A percentile compares a stretch with the other conserved stretches of the same genome.
Conservation (phyloP, 2,888 invertebrate genomes). For the Eurois occulta region DNA sequence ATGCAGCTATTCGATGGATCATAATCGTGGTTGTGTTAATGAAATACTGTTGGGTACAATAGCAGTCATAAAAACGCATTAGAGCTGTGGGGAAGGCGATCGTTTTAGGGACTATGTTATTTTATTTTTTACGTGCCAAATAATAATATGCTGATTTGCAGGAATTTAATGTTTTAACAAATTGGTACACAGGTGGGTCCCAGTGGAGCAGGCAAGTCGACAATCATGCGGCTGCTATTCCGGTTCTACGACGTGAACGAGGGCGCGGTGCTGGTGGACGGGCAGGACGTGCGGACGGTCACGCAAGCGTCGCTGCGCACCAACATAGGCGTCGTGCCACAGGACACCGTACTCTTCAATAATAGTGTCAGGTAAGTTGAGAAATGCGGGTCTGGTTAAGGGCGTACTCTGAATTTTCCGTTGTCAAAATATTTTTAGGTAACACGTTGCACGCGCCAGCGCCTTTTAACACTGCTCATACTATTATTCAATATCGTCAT, state of each 20-base stretch:
- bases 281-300: constrained; percentile 96
- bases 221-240: constrained; percentile 98
- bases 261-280: constrained; percentile 96
- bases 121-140: no score
- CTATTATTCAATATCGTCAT: neutral
- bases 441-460: neutral
- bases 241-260: constrained; percentile 98
- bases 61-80: neutral
- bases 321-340: constrained; percentile 98
- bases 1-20: no score
- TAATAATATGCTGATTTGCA: no score
- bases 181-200: constrained; percentile 93
- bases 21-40: no score
- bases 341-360: constrained; percentile 98
- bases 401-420: neutral
- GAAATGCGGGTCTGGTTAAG: neutral
- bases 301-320: constrained; percentile 95
- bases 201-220: constrained; percentile 98
- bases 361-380: constrained; percentile 94
- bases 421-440: neutral
- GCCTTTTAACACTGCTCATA: neutral
- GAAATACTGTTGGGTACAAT: no score
- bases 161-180: neutral
- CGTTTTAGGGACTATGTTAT: no score
- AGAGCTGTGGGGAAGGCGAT: neutral